A percentile compares a stretch with the other conserved stretches of the same genome.
Evolutionary conservation across 2,797 vertebrate species (phyloP).

Genomic region (Lepilemur ruficaudatus): DNA sequence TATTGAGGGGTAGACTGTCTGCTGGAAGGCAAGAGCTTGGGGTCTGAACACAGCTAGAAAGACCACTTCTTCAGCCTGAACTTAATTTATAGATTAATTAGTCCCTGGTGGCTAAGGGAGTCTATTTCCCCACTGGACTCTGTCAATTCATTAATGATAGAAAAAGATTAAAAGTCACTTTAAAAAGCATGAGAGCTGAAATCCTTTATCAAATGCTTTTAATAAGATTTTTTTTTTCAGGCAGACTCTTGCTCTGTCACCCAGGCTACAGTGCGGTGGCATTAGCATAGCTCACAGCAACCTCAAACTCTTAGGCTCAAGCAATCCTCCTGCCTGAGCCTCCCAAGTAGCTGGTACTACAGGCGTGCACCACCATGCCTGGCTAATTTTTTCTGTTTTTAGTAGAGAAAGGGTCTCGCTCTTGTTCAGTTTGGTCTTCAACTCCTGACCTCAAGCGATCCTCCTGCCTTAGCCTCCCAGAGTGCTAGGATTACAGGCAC

Average conservation of each 20-base stretch:
- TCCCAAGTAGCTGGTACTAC: background rate
- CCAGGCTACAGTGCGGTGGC: background rate
- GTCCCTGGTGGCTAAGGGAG: background rate
- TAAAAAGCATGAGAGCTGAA: background rate
- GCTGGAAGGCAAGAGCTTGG: background rate
- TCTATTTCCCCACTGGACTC: background rate
- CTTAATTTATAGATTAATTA: background rate
- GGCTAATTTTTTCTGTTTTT: too few relatives aligned
- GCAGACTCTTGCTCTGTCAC: too few relatives aligned
- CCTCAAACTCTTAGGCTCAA: background rate
- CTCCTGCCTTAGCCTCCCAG: too few relatives aligned
- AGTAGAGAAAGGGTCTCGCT: too few relatives aligned
- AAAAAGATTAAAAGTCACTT: background rate
- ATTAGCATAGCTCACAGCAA: background rate
- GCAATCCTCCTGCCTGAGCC: background rate
- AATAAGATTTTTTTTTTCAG: background rate
- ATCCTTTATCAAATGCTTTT: background rate
- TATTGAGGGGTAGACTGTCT: background rate
- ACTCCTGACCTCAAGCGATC: too few relatives aligned
- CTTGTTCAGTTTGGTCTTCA: too few relatives aligned
- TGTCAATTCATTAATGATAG: slow-evolving; percentile 20
- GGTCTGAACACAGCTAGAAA: background rate
- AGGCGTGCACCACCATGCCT: too few relatives aligned
- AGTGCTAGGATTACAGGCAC: too few relatives aligned
- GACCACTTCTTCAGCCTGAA: background rate